Conservation (phyloP, 2,113 vertebrate genomes). For the Corvus moneduloides region DNA sequence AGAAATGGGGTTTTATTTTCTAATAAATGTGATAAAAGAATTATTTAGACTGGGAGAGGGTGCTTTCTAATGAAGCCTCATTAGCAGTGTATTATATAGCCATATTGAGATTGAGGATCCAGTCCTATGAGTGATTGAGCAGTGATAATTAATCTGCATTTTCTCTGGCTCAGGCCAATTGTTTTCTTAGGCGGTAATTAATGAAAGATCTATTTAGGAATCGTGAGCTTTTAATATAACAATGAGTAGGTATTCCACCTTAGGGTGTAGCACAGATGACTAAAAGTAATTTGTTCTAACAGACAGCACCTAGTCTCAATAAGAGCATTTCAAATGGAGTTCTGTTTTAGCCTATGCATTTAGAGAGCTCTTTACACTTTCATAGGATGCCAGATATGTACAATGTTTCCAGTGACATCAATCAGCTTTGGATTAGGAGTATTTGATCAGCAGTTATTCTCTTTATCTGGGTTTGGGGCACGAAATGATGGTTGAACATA, state of each 20-base stretch:
- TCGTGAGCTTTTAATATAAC: background rate
- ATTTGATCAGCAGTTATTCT: background rate
- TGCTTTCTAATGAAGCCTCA: background rate
- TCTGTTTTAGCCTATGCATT: background rate
- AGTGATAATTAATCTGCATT: conserved; percentile 6
- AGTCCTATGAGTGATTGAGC: background rate
- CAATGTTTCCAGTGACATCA: background rate
- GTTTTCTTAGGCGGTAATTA: conserved; percentile 14
- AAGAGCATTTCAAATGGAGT: background rate
- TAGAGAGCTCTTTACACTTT: background rate
- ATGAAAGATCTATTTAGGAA: background rate
- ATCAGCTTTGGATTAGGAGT: background rate
- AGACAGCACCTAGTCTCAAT: background rate
- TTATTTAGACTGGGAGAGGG: background rate
- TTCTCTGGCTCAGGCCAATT: background rate
- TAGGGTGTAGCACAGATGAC: background rate
- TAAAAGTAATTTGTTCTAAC: background rate
- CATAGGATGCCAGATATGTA: background rate
- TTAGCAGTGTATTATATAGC: background rate
- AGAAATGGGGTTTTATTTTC: background rate
- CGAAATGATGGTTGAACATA: background rate
- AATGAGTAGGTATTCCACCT: background rate
- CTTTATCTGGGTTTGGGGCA: background rate
- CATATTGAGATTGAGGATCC: background rate
- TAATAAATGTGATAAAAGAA: background rate